These are phyloP conservation scores for Magallana nippona DNA, from an alignment of 2,888 invertebrate species.

Conservation along the genomic window DNA sequence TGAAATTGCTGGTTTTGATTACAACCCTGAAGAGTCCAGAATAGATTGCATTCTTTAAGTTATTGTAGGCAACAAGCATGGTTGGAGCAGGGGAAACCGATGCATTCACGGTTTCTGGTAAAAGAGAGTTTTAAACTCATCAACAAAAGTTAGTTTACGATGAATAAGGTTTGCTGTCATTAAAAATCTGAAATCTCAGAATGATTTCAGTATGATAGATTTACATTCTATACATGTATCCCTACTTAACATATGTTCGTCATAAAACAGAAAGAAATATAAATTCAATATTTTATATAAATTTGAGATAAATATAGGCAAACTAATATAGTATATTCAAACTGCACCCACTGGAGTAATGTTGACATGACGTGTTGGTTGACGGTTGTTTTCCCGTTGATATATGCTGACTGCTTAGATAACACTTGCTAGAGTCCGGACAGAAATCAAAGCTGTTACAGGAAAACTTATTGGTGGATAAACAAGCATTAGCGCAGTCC, in stretches of 20 bases:
- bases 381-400: conserved; percentile 55
- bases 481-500: conserved; percentile 65
- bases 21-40: conserved; percentile 52
- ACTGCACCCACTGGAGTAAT: conserved; percentile 60
- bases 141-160: background rate
- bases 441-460: conserved; percentile 73
- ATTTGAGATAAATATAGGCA: background rate
- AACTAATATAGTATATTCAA: background rate
- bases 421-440: conserved; percentile 54
- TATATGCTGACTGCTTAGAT: conserved; percentile 58
- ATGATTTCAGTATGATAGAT: background rate
- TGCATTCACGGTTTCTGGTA: conserved; percentile 58
- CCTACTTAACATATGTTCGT: no score
- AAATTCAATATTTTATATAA: background rate
- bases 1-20: conserved; percentile 46
- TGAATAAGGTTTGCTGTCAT: background rate
- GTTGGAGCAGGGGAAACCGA: conserved; percentile 50
- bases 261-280: background rate
- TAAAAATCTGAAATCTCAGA: background rate
- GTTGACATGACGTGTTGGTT: conserved; percentile 51
- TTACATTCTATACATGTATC: no score
- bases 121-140: no score
- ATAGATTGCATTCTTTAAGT: conserved; percentile 62
- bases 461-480: conserved; percentile 51
- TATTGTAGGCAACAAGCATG: conserved; percentile 54